A percentile compares a stretch with the other conserved stretches of the same genome.
phyloP scores from a whole-genome alignment of 2,797 vertebrate genomes.

The Graptemys geographica region DNA sequence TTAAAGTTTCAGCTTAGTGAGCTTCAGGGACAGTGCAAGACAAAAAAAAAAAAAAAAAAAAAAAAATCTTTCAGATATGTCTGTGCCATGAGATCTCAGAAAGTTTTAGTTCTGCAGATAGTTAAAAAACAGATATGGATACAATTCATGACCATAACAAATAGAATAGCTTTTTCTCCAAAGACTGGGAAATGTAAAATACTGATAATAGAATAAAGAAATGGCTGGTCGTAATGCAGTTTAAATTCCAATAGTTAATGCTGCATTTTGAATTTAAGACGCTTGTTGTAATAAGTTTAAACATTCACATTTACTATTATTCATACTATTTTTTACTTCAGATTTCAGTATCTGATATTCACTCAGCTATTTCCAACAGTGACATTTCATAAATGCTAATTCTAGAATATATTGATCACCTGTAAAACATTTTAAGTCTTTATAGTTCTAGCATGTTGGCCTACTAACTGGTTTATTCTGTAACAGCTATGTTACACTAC shows the following conservation, averaged over 20 bases:
- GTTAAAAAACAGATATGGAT: neutral
- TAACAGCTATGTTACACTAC: neutral
- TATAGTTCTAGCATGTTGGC: neutral
- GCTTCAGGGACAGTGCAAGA: conserved; percentile 4
- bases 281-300: conserved; percentile 58
- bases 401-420: conserved; percentile 9
- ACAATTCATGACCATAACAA: neutral
- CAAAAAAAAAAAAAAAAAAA: too few species aligned
- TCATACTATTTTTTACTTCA: conserved; percentile 2
- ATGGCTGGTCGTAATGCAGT: conserved; percentile 18
- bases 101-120: neutral
- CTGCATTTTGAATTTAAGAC: conserved; percentile 56
- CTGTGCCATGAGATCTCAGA: neutral
- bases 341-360: conserved; percentile 34
- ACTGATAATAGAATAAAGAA: neutral
- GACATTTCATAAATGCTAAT: conserved; percentile 34
- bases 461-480: neutral
- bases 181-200: neutral
- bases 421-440: neutral
- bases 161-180: neutral
- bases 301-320: conserved; percentile 26
- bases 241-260: conserved; percentile 38
- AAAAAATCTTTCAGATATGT: neutral
- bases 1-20: conserved; percentile 8
- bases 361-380: neutral